Evolutionary conservation across 2,888 invertebrate species (phyloP), one percentile per base, ranked within the genome.

Genomic region (Charanyca ferruginea): DNA sequence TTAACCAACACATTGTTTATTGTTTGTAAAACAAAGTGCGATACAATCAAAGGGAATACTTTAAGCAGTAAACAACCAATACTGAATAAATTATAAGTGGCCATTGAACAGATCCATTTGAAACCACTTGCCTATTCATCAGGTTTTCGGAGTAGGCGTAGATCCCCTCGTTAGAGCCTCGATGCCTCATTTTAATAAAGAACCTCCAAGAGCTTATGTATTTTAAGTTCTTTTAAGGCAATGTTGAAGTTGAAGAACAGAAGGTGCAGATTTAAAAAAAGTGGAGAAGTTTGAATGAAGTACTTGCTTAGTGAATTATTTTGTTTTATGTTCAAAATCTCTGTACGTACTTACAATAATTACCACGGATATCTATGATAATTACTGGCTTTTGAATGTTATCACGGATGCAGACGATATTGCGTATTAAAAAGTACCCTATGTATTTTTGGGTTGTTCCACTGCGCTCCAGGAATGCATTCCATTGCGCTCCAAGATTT

Each of bases 161-260:
- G 69, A 61, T 61, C 62, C 53, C 65, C 78, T 73, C 59, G 70
- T 64, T 65, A 64, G 53, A 58, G 67, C 52, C 49, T 66, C 41
- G 69, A 67, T 74, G 51, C 58, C 69, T 77, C 73, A 79, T 79
- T 77, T 77, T 53, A 81, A 81, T 81, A 78, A 81, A 79, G 79
- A 77, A 71, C 68, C 66, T 42, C 58, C 51, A 32, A 70, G 73
- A 70, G 75, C 73, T 77, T 73, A 77, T 63, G 60, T 79, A 73
- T 72, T 78, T 78, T 70, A 65, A 47, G 63, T 65, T 69, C 48
- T 77, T 55, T 44, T 23, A 47, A 9, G 47, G 7, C 9, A 16
- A 2, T 38, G 5, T 4, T 28, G 16, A 4, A 32, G 23, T 35
- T 4, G 16, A 35, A 16, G 2, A 35, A 1, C 58, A 73, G 75